These are phyloP conservation scores for Pao palembangensis DNA, from an alignment of 2,113 vertebrate species.

Conservation along the genomic window DNA sequence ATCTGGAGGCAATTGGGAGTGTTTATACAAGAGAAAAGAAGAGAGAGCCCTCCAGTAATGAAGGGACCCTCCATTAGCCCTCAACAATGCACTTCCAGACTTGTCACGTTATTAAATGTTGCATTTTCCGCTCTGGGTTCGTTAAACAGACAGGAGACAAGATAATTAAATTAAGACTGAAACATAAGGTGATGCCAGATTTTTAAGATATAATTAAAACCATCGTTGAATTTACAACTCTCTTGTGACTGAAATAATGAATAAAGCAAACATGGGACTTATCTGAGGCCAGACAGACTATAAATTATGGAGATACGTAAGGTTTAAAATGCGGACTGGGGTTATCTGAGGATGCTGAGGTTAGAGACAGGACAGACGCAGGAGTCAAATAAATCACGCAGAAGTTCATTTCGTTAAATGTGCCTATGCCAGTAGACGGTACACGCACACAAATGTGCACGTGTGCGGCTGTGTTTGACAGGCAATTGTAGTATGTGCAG, in stretches of 20 bases:
- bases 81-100: slow-evolving; percentile 32
- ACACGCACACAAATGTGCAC: neutral
- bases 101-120: too few relatives aligned
- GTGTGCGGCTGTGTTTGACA: neutral
- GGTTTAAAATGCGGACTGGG: slow-evolving; percentile 15
- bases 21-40: slow-evolving; percentile 22
- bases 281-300: slow-evolving; percentile 20
- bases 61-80: slow-evolving; percentile 49
- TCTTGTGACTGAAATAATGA: neutral
- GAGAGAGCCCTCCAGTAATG: slow-evolving; percentile 26
- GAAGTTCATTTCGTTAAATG: slow-evolving; percentile 10
- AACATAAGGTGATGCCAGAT: too few relatives aligned
- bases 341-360: slow-evolving; percentile 41
- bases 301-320: slow-evolving; percentile 26
- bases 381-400: slow-evolving; percentile 35
- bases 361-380: slow-evolving; percentile 39
- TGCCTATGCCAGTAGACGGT: neutral
- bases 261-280: slow-evolving; percentile 11
- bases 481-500: neutral
- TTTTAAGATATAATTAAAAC: too few relatives aligned
- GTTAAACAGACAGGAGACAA: too few relatives aligned
- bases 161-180: too few relatives aligned
- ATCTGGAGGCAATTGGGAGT: slow-evolving; percentile 28
- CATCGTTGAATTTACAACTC: too few relatives aligned
- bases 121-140: too few relatives aligned